Evolutionary conservation across 1,140 invertebrate species (phyloP), one percentile per base, ranked within the genome.

Genomic region (Papilio helenus): DNA sequence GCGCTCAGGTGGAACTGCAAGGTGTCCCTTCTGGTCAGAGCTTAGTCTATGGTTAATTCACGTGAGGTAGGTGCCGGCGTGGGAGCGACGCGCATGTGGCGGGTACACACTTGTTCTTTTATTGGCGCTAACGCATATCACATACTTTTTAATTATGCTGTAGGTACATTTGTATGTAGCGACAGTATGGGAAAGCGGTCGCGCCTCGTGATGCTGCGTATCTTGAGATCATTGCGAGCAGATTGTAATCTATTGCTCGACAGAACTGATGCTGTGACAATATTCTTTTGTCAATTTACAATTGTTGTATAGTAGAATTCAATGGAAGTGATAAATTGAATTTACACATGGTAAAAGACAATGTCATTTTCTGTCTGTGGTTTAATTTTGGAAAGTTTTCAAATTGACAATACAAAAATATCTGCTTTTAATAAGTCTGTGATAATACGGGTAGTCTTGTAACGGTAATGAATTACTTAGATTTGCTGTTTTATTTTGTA

Each of bases 81-180:
- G 92, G 92, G 92, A 93, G 92, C 89, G 83, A 68, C 83, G 82
- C 88, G 84, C 92, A 93, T 89, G 79, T 93, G 92, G 85, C 81
- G 88, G 81, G 90, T 89, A 86, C 91, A 91, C 92, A 92, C 89
- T 92, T 83, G 85, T 91, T 84, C 86, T 92, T 89, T 92, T 92
- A 92, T 92, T 92, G 89, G 91, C 90, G 89, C 55, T 82, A 81
- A 89, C 88, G 82, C 79, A 84, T 84, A 82, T 80, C 51, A 81
- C 87, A 87, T 87, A 88, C 89, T 90, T 92, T 93, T 93, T 93
- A 91, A 93, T 93, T 89, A 93, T 85, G 87, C 88, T 85, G 74
- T 77, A 61, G 55, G 74, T 77, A 77, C 74, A 61, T 77, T 16
- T 61, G 46, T 55, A 29, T 49, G 42, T 55, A 76, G 26, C 18